Conservation (phyloP, 2,797 vertebrate species). For the Danio aesculapii region DNA sequence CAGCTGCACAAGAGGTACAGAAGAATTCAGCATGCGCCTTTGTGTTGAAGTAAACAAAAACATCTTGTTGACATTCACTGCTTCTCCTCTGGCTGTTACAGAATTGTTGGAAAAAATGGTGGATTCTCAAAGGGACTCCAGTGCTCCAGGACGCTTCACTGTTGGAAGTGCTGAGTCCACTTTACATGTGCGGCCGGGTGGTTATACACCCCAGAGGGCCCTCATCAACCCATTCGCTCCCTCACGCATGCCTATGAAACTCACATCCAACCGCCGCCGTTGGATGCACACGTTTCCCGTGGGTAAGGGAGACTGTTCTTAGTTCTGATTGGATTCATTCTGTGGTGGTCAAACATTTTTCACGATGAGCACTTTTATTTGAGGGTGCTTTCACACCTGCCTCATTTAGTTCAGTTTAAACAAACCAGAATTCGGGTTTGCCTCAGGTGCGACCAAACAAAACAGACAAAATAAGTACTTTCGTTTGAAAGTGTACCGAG, state of each 20-base stretch:
- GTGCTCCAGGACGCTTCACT: constrained; percentile 93
- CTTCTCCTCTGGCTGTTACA: constrained; percentile 57
- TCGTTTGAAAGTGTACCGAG: too few species aligned
- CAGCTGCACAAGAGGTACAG: constrained; percentile 88
- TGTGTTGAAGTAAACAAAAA: constrained; percentile 13
- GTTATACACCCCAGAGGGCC: constrained; percentile 89
- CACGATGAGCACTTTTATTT: neutral
- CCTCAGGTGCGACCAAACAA: too few species aligned
- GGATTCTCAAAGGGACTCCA: constrained; percentile 92
- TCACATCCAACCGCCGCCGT: constrained; percentile 94
- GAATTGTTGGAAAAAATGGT: constrained; percentile 90
- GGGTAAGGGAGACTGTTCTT: constrained; percentile 75
- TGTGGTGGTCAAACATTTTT: neutral
- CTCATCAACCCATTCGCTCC: constrained; percentile 99
- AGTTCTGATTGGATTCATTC: neutral
- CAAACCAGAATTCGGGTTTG: too few species aligned
- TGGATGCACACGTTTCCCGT: constrained; percentile 99
- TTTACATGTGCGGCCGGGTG: constrained; percentile 89
- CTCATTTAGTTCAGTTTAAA: too few species aligned
- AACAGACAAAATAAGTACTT: too few species aligned
- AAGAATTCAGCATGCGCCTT: neutral
- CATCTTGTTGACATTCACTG: neutral
- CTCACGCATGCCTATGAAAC: constrained; percentile 97
- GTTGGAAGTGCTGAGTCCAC: constrained; percentile 96
- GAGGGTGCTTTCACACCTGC: too few species aligned